Percentiles rank a stretch among this genome's conserved stretches.
phyloP scores from a whole-genome alignment of 2,797 vertebrate species.

The Catharus ustulatus region DNA sequence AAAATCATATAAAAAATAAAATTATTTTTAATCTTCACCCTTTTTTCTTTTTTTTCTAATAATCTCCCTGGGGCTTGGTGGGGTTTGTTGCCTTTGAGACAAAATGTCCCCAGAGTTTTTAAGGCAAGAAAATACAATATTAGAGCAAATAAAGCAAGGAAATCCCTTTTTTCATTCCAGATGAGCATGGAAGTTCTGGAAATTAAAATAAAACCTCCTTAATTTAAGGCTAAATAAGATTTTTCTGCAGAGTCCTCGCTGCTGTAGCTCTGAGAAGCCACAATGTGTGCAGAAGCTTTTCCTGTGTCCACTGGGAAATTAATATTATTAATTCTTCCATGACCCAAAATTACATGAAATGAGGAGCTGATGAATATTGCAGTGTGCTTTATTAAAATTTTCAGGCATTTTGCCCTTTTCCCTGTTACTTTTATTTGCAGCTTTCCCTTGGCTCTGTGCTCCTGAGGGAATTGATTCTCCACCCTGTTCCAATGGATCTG shows the following conservation, averaged over 20 bases:
- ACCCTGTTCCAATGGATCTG: not conserved
- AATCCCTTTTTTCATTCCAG: not conserved
- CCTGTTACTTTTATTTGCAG: conserved; percentile 7
- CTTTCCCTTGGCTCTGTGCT: not conserved
- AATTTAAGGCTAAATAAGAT: not conserved
- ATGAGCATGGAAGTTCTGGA: not conserved
- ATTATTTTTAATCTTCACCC: not conserved
- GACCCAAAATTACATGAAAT: not conserved
- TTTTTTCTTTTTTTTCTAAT: not conserved
- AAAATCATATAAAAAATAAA: not conserved
- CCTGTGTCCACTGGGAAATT: not conserved
- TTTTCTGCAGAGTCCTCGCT: not conserved
- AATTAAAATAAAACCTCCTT: not conserved
- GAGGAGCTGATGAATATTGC: not conserved
- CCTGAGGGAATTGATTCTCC: not conserved
- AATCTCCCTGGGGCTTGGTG: not conserved
- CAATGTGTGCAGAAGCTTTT: not conserved
- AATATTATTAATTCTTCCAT: not conserved
- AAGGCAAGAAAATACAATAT: not conserved
- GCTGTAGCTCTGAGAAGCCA: not conserved
- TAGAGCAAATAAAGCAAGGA: not conserved
- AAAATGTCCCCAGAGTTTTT: not conserved
- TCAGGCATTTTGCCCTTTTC: not conserved
- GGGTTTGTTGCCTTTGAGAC: not conserved
- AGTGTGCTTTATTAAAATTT: not conserved